Evolutionary conservation across 2,797 vertebrate species (phyloP).

Genomic region (Nasua narica): DNA sequence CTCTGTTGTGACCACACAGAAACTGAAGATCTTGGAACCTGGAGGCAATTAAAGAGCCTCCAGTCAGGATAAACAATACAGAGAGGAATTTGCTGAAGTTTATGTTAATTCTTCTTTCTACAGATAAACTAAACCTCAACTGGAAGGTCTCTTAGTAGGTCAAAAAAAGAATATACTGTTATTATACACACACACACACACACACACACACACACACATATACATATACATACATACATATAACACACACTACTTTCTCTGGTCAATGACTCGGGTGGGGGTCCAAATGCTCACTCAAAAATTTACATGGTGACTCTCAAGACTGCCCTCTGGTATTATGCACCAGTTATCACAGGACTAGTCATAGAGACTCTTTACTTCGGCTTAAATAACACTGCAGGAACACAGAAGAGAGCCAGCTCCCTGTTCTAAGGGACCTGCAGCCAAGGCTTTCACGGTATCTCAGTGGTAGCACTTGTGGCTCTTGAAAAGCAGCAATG

Average conservation of each 20-base stretch:
- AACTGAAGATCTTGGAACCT: not conserved
- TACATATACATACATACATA: not conserved
- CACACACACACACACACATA: too few species aligned
- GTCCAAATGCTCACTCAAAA: constrained; percentile 87
- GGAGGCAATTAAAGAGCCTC: accelerated
- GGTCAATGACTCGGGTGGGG: constrained; percentile 89
- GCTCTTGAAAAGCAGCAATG: not conserved
- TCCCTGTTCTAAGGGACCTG: not conserved
- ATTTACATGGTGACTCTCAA: constrained; percentile 88
- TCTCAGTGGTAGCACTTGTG: not conserved
- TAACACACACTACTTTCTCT: constrained; percentile 89
- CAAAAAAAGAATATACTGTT: constrained; percentile 67
- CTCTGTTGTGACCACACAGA: constrained; percentile 70
- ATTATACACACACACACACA: constrained; percentile 52
- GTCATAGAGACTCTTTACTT: not conserved
- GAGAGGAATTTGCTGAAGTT: constrained; percentile 84
- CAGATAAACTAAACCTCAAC: constrained; percentile 79
- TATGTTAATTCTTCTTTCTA: constrained; percentile 83
- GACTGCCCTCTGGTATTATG: constrained; percentile 78
- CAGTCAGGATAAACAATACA: constrained; percentile 76
- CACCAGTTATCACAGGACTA: not conserved
- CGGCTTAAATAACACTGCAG: not conserved
- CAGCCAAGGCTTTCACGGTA: not conserved
- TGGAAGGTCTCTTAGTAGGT: constrained; percentile 80
- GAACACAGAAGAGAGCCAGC: not conserved